Percentiles rank a stretch among this genome's conserved stretches.
Evolutionary conservation across 2,113 vertebrate genomes (phyloP).

Genomic region (Apodemus sylvaticus): DNA sequence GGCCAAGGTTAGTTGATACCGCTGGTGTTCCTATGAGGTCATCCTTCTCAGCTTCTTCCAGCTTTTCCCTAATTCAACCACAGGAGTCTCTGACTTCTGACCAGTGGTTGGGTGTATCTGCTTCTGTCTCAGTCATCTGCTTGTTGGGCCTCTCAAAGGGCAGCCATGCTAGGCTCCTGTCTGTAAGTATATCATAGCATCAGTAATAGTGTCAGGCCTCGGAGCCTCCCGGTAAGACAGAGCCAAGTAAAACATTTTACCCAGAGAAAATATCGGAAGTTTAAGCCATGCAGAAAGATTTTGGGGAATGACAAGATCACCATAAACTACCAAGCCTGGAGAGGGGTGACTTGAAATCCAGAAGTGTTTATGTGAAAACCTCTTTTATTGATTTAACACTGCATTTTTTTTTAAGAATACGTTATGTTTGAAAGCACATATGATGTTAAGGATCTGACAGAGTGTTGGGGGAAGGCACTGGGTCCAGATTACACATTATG

Average conservation of each 20-base stretch:
- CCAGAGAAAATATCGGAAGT: neutral
- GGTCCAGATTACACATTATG: neutral
- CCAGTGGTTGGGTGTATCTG: too few species aligned
- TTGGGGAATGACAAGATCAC: neutral
- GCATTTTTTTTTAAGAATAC: neutral
- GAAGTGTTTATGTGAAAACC: neutral
- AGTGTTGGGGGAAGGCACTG: neutral
- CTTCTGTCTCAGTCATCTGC: too few species aligned
- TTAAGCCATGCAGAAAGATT: neutral
- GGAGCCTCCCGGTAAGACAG: too few species aligned
- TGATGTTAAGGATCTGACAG: neutral
- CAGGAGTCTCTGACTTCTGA: too few species aligned
- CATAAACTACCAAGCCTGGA: neutral
- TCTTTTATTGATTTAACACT: neutral
- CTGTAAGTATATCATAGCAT: too few species aligned
- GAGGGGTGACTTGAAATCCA: neutral
- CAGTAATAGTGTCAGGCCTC: too few species aligned
- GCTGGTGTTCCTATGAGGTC: too few species aligned
- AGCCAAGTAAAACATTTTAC: neutral
- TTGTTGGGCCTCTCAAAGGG: too few species aligned
- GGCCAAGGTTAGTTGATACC: too few species aligned
- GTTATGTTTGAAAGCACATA: neutral
- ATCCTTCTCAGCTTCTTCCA: too few species aligned
- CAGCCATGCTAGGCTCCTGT: too few species aligned
- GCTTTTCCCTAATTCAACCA: too few species aligned